Base-by-base conservation (phyloP, 1,140 invertebrate species). In the Eufriesea mexicana region DNA sequence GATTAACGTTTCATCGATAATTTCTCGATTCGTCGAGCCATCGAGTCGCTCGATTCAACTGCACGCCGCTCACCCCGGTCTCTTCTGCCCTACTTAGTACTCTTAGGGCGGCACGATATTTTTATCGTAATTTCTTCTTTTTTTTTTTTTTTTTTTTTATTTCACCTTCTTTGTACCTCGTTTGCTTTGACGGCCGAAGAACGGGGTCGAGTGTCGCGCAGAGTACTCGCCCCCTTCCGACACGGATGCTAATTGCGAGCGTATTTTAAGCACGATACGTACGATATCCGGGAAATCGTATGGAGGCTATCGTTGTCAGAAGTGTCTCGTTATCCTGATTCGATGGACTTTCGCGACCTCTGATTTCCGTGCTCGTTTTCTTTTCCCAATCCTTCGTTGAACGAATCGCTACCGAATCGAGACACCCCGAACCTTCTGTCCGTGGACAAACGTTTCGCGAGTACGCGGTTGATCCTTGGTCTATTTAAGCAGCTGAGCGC, bases 161-260 rank as follows among this genome's bases (percentile, higher is more conserved):
- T 12, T 59, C 49, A 20, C n/a, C 59, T 74, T 57, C 35, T 59
- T 18, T 28, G 8, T 5, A 18, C 49, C 25, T 57, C 35, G 47
- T 71, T 86, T 47, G 35, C 55, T 84, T 79, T 5, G 28, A 45
- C 49, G 45, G 42, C 51, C 49, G 45, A 54, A 67, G 25, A 57
- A 55, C 42, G 35, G n/a, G 18, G 28, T 64, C 45, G 59, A 84
- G 85, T 78, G 80, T 86, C 80, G 72, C 61, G 85, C 74, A 59
- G 51, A 42, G n/a, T 25, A 6, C 23, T 35, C 20, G 5, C 16
- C 6, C 28, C 18, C 59, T 47, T 20, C 8, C 49, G 16, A 18
- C 51, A 64, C 70, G 55, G 73, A 55, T 68, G 55, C 28, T 49
- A 18, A 86, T 82, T 62, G n/a, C 23, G 47, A 54, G 10, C 25